Evolutionary conservation across 2,797 vertebrate genomes (phyloP).

Genomic region (Etheostoma perlongum): DNA sequence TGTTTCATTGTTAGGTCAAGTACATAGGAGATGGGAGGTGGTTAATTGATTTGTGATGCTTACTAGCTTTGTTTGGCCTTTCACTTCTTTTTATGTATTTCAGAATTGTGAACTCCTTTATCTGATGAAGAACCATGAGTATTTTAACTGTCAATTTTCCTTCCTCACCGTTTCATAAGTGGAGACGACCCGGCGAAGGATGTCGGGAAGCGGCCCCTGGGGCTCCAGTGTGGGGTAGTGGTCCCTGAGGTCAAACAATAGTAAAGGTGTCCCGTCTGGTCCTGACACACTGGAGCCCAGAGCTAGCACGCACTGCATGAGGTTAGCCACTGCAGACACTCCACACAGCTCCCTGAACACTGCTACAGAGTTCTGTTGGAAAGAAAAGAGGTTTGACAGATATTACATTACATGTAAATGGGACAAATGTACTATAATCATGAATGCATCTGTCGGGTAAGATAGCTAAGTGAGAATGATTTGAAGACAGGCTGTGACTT

Average conservation of each 20-base stretch:
- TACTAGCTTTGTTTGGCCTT: constrained; percentile 44
- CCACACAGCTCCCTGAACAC: constrained; percentile 96
- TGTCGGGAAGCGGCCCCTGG: constrained; percentile 93
- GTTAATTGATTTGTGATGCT: constrained; percentile 21
- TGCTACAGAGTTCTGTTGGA: constrained; percentile 88
- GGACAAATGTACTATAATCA: no score
- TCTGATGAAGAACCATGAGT: background rate
- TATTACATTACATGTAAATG: background rate
- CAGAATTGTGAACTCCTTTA: constrained; percentile 21
- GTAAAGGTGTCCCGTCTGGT: constrained; percentile 88
- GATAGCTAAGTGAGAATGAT: no score
- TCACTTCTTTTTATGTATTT: constrained; percentile 43
- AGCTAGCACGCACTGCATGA: constrained; percentile 95
- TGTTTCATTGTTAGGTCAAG: constrained; percentile 44
- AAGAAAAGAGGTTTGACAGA: background rate
- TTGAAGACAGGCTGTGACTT: no score
- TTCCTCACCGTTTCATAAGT: constrained; percentile 91
- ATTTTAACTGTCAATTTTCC: constrained; percentile 21
- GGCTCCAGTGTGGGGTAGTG: constrained; percentile 92
- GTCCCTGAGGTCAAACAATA: constrained; percentile 91
- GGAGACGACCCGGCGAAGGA: constrained; percentile 91
- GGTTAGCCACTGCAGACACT: constrained; percentile 93
- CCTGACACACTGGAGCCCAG: constrained; percentile 90
- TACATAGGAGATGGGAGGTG: constrained; percentile 45
- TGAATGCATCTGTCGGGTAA: no score